Conservation (phyloP, 1,140 invertebrate species). For the Lasioglossum baleicum region DNA sequence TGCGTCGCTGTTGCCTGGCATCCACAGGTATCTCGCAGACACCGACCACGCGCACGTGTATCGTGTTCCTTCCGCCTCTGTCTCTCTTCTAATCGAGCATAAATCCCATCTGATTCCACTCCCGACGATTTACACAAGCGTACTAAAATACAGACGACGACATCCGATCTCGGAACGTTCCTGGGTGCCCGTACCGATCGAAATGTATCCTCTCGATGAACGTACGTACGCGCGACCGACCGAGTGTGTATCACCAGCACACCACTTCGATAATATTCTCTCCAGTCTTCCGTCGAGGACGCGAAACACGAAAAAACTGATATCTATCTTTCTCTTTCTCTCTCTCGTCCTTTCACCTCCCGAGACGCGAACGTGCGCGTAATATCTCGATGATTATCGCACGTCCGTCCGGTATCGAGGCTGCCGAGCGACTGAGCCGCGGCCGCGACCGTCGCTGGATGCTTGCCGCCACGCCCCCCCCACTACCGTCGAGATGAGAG, state of each 20-base stretch:
- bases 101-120: background rate
- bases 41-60: constrained; percentile 46
- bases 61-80: constrained; percentile 36
- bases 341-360: constrained; percentile 26
- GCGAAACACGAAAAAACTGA: constrained; percentile 14
- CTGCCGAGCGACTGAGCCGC: constrained; percentile 71
- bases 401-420: constrained; percentile 56
- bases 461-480: constrained; percentile 41
- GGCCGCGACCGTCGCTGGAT: constrained; percentile 20
- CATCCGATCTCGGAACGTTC: too few species aligned
- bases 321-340: too few species aligned
- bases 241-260: too few species aligned
- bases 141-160: too few species aligned
- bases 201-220: background rate
- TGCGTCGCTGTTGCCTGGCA: constrained; percentile 34
- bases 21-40: constrained; percentile 42
- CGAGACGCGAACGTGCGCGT: background rate
- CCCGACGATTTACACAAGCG: background rate
- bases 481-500: background rate
- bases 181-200: too few species aligned
- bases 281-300: background rate
- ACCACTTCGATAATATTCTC: too few species aligned
- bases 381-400: background rate
- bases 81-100: constrained; percentile 6
- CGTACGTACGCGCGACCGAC: too few species aligned